These are phyloP conservation scores for Rhamnusium bicolor DNA, from an alignment of 2,888 invertebrate species.

Conservation along the genomic window DNA sequence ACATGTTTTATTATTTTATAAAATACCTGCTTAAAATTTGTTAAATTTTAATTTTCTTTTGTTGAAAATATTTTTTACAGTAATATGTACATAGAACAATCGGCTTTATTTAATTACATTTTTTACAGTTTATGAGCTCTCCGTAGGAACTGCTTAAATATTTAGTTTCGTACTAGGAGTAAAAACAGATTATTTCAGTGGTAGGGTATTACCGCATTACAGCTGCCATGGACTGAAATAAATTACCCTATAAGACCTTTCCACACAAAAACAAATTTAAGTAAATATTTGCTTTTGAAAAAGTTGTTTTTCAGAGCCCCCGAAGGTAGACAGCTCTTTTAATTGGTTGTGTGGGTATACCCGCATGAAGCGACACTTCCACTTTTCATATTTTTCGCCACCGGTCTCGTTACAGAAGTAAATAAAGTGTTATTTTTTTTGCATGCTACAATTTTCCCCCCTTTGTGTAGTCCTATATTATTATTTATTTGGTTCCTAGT, in stretches of 20 bases:
- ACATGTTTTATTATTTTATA: no score
- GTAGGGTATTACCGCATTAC: neutral
- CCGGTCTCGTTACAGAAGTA: neutral
- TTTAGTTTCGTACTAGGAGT: neutral
- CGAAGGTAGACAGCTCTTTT: neutral
- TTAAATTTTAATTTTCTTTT: no score
- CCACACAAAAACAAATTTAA: neutral
- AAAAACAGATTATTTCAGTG: neutral
- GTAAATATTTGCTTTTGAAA: neutral
- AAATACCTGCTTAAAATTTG: no score
- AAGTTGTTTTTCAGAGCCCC: neutral
- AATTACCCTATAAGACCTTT: neutral
- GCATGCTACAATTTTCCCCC: no score
- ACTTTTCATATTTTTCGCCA: neutral
- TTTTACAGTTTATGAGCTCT: no score
- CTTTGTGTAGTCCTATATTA: no score
- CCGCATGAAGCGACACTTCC: neutral
- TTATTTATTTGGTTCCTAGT: no score
- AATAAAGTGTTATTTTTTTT: neutral
- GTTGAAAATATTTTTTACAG: no score
- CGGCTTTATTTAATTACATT: no score
- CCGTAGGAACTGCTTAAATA: neutral
- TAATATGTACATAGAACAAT: no score
- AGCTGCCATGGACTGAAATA: neutral
- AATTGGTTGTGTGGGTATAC: neutral